Evolutionary conservation across 2,888 invertebrate genomes (phyloP), one percentile per base, ranked within the genome.

Genomic region (Noctuana brunneofusca): DNA sequence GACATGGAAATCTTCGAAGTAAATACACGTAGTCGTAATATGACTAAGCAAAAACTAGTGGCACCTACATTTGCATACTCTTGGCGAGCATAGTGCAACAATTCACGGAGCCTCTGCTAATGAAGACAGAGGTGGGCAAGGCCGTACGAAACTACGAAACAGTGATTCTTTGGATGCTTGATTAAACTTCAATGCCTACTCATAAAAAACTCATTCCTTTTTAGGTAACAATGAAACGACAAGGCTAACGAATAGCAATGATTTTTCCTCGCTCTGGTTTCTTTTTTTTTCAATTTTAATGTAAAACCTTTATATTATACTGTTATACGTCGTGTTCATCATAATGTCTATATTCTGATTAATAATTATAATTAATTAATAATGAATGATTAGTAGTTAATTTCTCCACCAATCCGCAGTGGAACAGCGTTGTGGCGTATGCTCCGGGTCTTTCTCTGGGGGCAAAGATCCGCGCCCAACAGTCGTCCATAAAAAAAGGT

Each of bases 81-180:
- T 8, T 14, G 22, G 14, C 38, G 9, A 14, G 38, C n/a, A 38
- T n/a, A 59, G 20, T 32, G 43, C 43, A 30, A 46, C 22, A 46
- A 43, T 6, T 14, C 43, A 38, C 11, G 27, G 24, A 16, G 38
- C 14, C n/a, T 16, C 14, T 20, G 53, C 30, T 53, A 53, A 53
- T 46, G 43, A 59, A 32, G n/a, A 18, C 27, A 27, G 12, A 58
- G 62, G 50, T 14, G 22, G 2, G 53, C 63, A 69, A 69, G 66
- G 70, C 66, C 66, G 55, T 48, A 54, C 16, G 35, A 56, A 60
- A 65, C 60, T 46, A 53, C n/a, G 41, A 53, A 58, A 64, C 60
- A 68, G 65, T 59, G 48, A 65, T 71, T 73, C 72, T 70, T 64
- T 68, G 18, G 72, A 73, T 75, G 69, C 24, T 55, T 27, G 55